A percentile compares a stretch with the other conserved stretches of the same genome.
Conservation (phyloP, 2,797 vertebrate species). For the Diglossa cyanea region DNA sequence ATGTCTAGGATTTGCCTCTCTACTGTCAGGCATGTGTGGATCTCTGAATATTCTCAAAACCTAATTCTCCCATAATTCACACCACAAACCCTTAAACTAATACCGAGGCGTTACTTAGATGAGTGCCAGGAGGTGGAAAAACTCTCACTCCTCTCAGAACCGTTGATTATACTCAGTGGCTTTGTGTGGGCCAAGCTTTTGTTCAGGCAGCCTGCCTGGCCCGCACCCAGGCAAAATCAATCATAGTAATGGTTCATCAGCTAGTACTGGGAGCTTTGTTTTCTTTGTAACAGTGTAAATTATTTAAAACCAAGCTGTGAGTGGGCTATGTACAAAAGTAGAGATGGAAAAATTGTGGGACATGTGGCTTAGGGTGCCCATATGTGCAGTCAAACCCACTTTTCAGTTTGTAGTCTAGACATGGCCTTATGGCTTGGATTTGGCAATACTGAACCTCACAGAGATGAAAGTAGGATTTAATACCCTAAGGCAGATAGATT, state of each 20-base stretch:
- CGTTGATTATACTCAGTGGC: not conserved
- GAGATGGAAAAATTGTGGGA: conserved; percentile 21
- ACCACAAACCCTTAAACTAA: conserved; percentile 13
- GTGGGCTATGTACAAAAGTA: not conserved
- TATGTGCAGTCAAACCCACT: conserved; percentile 44
- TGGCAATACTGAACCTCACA: conserved; percentile 37
- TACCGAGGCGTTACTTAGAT: not conserved
- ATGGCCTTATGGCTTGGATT: conserved; percentile 53
- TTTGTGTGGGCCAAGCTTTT: conserved; percentile 38
- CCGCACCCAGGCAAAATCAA: conserved; percentile 29
- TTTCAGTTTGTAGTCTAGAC: conserved; percentile 50
- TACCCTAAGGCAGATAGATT: conserved; percentile 42
- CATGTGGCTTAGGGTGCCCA: not conserved
- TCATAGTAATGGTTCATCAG: not conserved
- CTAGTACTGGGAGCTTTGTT: not conserved
- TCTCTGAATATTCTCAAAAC: not conserved
- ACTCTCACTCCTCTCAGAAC: not conserved
- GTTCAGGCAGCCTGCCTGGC: conserved; percentile 28
- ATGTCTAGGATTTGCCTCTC: conserved; percentile 12
- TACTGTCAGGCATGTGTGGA: not conserved
- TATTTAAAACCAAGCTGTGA: conserved; percentile 15
- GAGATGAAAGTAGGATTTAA: conserved; percentile 56
- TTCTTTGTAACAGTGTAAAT: not conserved
- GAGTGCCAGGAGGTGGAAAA: conserved; percentile 5
- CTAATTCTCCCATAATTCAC: not conserved